Conservation (phyloP, 1,140 invertebrate species). For the Dinothrombium tinctorium region DNA sequence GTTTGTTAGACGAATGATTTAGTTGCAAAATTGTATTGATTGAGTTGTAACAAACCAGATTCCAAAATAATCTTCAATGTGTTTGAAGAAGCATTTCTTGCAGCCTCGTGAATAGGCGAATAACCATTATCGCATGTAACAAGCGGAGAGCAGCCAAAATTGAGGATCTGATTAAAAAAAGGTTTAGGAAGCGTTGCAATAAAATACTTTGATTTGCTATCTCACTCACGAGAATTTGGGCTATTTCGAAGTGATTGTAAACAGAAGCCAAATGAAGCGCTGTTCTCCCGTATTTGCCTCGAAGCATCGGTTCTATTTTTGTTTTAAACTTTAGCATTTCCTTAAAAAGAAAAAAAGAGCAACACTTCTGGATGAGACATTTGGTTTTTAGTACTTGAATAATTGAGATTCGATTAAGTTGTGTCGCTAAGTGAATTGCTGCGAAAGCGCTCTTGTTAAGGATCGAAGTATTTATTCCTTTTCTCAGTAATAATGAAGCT, state of each 20-base stretch:
- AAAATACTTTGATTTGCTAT: not conserved
- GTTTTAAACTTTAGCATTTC: conserved; percentile 37
- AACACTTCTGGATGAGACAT: too few species aligned
- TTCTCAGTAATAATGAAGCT: conserved; percentile 42
- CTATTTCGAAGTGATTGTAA: conserved; percentile 50
- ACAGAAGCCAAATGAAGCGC: conserved; percentile 56
- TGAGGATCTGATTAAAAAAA: conserved; percentile 32
- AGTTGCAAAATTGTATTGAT: not conserved
- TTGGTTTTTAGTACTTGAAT: conserved; percentile 1
- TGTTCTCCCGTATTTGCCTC: conserved; percentile 48
- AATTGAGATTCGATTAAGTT: conserved; percentile 33
- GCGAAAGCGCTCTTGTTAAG: conserved; percentile 50
- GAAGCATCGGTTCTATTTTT: conserved; percentile 38
- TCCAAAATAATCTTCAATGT: conserved; percentile 54
- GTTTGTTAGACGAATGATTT: not conserved
- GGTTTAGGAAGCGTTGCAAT: conserved; percentile 1
- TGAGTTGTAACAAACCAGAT: conserved; percentile 28
- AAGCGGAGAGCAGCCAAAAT: conserved; percentile 40
- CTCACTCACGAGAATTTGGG: conserved; percentile 41
- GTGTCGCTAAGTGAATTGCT: conserved; percentile 48
- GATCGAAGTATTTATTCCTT: conserved; percentile 38
- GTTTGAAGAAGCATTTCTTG: conserved; percentile 55
- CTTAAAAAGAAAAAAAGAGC: conserved; percentile 4
- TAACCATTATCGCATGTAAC: conserved; percentile 56
- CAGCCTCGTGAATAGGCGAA: conserved; percentile 65